Conservation (phyloP, 2,888 invertebrate genomes). For the Hemithea aestivaria region DNA sequence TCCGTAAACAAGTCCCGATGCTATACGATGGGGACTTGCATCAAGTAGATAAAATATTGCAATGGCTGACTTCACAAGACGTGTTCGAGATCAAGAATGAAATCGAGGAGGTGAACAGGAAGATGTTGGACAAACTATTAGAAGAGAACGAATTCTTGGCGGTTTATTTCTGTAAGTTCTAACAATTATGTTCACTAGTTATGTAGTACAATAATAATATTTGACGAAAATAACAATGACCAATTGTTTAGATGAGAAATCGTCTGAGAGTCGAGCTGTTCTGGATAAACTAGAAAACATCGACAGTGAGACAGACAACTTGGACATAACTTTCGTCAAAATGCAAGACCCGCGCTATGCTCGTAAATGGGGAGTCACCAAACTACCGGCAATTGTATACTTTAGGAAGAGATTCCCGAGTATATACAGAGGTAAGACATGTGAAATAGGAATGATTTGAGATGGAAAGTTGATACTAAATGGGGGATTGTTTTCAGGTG, state of each 20-base stretch:
- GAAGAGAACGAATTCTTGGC: constrained; percentile 97
- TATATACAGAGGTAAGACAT: constrained; percentile 88
- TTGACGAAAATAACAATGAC: too few relatives aligned
- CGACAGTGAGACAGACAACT: constrained; percentile 95
- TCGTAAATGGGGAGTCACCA: constrained; percentile 95
- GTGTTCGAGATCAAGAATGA: constrained; percentile 97
- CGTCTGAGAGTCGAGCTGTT: constrained; percentile 89
- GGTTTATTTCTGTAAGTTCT: constrained; percentile 94
- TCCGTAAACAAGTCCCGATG: constrained; percentile 89
- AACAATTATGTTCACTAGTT: not conserved
- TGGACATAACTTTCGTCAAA: constrained; percentile 96
- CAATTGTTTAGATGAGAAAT: constrained; percentile 89
- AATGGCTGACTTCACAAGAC: constrained; percentile 96
- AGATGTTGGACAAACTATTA: constrained; percentile 96
- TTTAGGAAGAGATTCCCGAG: constrained; percentile 95
- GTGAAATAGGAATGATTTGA: not conserved
- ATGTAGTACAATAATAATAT: too few relatives aligned
- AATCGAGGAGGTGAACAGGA: constrained; percentile 97
- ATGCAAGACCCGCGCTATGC: constrained; percentile 95
- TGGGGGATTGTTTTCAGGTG: constrained; percentile 78
- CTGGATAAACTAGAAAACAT: constrained; percentile 93
- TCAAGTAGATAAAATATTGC: constrained; percentile 90
- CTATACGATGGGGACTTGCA: constrained; percentile 93
- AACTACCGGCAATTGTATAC: constrained; percentile 93
- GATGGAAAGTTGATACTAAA: not conserved